A percentile compares a stretch with the other conserved stretches of the same genome.
Evolutionary conservation across 92 coral and sea anemone genomes (phyloP).

Genomic region (Palythoa heliodiscus): DNA sequence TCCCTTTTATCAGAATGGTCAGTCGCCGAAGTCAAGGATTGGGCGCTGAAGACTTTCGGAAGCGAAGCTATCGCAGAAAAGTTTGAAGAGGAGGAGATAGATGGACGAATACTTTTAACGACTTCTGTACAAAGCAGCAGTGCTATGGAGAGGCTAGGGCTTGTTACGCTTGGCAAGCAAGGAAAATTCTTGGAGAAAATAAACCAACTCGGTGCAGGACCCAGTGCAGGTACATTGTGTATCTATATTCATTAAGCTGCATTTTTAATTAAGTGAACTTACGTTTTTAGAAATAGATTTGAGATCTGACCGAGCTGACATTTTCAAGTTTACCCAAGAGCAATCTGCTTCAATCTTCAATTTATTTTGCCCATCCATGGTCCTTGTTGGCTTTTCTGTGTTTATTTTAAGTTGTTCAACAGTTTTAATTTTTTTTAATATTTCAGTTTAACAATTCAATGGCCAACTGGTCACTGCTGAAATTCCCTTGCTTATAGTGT

Average conservation of each 20-base stretch:
- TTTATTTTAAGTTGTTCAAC: slow-evolving; percentile 10
- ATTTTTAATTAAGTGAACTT: slow-evolving; percentile 9
- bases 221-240: slow-evolving; percentile 21
- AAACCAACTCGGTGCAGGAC: slow-evolving; percentile 36
- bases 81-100: slow-evolving; percentile 53
- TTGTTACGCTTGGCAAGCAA: slow-evolving; percentile 54
- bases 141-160: slow-evolving; percentile 58
- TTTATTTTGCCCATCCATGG: slow-evolving; percentile 13
- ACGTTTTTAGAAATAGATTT: slow-evolving; percentile 10
- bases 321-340: slow-evolving; percentile 12
- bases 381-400: slow-evolving; percentile 14
- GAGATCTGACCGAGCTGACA: slow-evolving; percentile 15
- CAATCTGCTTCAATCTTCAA: slow-evolving; percentile 12
- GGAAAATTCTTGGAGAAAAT: slow-evolving; percentile 46
- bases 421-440: slow-evolving; percentile 8
- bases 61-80: slow-evolving; percentile 42
- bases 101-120: slow-evolving; percentile 50
- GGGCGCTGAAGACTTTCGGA: slow-evolving; percentile 46
- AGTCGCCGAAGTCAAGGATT: slow-evolving; percentile 47
- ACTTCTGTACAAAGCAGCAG: slow-evolving; percentile 42
- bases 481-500: slow-evolving; percentile 12
- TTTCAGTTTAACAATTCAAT: slow-evolving; percentile 10
- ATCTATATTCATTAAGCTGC: slow-evolving; percentile 13
- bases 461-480: slow-evolving; percentile 15
- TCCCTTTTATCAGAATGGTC: slow-evolving; percentile 49